Evolutionary conservation across 2,113 vertebrate species (phyloP), one percentile per base, ranked within the genome.

Genomic region (Clarias gariepinus): DNA sequence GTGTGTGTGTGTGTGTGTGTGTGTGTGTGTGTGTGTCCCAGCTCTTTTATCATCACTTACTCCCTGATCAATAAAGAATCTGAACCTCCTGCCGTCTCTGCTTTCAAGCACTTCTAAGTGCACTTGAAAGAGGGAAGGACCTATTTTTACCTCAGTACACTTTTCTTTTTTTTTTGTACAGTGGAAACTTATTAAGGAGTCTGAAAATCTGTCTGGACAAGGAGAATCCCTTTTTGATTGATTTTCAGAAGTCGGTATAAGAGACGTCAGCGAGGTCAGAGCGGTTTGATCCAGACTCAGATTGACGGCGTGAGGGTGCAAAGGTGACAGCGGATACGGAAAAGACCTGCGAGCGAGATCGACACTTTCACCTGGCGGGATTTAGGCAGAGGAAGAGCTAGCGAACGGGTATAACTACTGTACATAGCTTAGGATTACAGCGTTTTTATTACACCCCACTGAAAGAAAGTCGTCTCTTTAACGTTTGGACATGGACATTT

Each of bases 31-130:
- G 71, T 89, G 47, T 60, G 82, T 80, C 64, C 63, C 81, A 84
- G 88, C 81, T 81, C 57, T 86, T 86, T 89, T 89, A 84, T 89
- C 68, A 80, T 73, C 64, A 81, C 80, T 73, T 85, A 79, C 36
- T 13, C 58, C 66, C 64, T 25, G 88, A 89, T 89, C 88, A 78
- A 89, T 89, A 84, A 66, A 73, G 88, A 78, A 84, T 30, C n/a
- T 74, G 78, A 81, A 64, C 81, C 81, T 60, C 58, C 64, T 63
- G 71, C 80, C 61, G 69, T 77, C 84, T 88, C 25, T 28, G 68
- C 58, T 80, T 85, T 68, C 69, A 53, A 88, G 84, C 68, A 88
- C 83, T 36, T 61, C 87, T 81, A 78, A 80, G 76, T 23, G 73
- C 66, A 69, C n/a, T 77, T 79, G 74, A 85, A 68, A 66, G n/a